These are phyloP conservation scores for Andrena fulva DNA, from an alignment of 2,888 invertebrate species.

Conservation along the genomic window DNA sequence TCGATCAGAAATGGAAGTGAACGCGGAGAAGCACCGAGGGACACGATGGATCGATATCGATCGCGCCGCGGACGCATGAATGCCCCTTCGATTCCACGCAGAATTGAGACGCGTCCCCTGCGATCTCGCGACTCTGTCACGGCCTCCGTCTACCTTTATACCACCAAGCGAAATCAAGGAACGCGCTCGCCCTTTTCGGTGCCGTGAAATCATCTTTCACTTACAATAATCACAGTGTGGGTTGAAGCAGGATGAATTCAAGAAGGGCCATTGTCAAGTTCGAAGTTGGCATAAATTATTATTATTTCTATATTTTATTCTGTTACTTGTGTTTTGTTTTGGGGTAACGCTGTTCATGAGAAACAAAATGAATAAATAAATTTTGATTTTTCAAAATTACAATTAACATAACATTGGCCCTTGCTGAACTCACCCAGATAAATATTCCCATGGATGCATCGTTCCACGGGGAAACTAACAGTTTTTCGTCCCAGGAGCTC, in stretches of 20 bases:
- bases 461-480: background rate
- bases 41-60: conserved; percentile 57
- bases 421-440: background rate
- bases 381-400: background rate
- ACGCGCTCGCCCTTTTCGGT: too few species aligned
- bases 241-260: too few species aligned
- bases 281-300: too few species aligned
- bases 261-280: too few species aligned
- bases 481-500: conserved; percentile 1
- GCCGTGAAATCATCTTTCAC: too few species aligned
- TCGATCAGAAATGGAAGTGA: conserved; percentile 33
- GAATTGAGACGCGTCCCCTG: conserved; percentile 44
- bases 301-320: too few species aligned
- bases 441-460: conserved; percentile 19
- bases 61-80: conserved; percentile 26
- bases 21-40: conserved; percentile 3
- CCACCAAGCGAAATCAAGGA: too few species aligned
- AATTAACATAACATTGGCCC: too few species aligned
- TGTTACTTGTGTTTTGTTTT: too few species aligned
- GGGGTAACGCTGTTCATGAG: too few species aligned
- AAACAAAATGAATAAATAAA: too few species aligned
- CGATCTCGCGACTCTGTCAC: background rate
- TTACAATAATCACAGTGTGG: too few species aligned
- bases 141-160: background rate
- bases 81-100: conserved; percentile 22